Evolutionary conservation across 2,113 vertebrate species (phyloP).

Genomic region (Guaruba guarouba): DNA sequence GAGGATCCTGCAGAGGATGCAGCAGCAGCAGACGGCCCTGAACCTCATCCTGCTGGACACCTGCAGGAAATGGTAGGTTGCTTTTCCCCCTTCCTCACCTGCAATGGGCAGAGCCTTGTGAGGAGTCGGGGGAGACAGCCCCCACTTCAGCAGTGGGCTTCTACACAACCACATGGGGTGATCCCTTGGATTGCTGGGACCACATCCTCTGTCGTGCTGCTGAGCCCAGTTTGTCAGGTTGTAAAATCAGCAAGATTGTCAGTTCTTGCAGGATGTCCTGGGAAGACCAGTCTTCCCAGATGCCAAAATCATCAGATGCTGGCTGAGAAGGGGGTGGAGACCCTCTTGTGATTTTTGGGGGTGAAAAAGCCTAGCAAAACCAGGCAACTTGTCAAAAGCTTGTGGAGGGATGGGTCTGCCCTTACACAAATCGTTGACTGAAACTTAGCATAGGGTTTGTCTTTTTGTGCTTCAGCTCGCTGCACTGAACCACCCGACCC

Average conservation of each 20-base stretch:
- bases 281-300: accelerated
- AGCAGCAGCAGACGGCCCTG: conserved; percentile 78
- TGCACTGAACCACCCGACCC: not conserved
- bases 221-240: not conserved
- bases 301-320: not conserved
- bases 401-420: not conserved
- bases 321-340: not conserved
- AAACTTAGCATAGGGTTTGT: not conserved
- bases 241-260: not conserved
- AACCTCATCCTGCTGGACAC: conserved; percentile 86
- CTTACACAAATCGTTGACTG: not conserved
- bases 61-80: conserved; percentile 76
- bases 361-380: not conserved
- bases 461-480: not conserved
- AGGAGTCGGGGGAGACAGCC: not conserved
- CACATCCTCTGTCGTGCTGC: accelerated
- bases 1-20: conserved; percentile 83
- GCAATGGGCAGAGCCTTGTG: accelerated
- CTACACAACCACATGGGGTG: accelerated
- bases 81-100: not conserved
- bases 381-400: not conserved
- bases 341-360: not conserved
- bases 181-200: not conserved
- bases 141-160: not conserved
- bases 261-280: not conserved